Evolutionary conservation across 2,888 invertebrate species (phyloP).

Genomic region (Acrocera orbiculus): DNA sequence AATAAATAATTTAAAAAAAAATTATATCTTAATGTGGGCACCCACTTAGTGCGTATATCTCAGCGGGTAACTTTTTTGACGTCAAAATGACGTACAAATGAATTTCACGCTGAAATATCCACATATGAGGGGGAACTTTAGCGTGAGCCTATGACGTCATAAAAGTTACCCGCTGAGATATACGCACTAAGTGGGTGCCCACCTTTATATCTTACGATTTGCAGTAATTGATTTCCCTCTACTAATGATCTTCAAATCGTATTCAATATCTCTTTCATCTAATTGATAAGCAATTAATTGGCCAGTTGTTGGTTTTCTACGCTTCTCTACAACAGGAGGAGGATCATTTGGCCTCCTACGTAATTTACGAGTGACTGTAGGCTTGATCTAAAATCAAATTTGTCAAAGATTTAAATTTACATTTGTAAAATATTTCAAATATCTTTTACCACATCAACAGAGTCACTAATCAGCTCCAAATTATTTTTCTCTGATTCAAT

Average conservation of each 20-base stretch:
- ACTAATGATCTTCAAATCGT: slow-evolving; percentile 65
- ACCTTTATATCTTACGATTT: slow-evolving; percentile 34
- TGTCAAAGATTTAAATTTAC: not conserved
- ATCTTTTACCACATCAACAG: slow-evolving; percentile 67
- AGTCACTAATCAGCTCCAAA: slow-evolving; percentile 80
- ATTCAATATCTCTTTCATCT: slow-evolving; percentile 77
- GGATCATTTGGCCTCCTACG: slow-evolving; percentile 88
- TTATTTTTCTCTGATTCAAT: slow-evolving; percentile 76
- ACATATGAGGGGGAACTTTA: too few species aligned
- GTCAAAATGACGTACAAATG: too few species aligned
- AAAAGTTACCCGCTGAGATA: too few species aligned
- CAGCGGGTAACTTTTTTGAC: too few species aligned
- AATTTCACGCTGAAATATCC: too few species aligned
- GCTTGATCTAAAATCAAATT: slow-evolving; percentile 47
- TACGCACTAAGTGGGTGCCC: too few species aligned
- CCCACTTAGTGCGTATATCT: too few species aligned
- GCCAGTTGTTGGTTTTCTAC: slow-evolving; percentile 66
- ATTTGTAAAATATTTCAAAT: too few species aligned
- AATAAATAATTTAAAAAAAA: too few species aligned
- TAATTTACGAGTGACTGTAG: slow-evolving; percentile 86
- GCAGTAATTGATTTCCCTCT: slow-evolving; percentile 38
- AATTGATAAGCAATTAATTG: slow-evolving; percentile 72
- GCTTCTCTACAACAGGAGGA: slow-evolving; percentile 69
- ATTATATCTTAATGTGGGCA: not conserved
- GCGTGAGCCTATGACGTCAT: too few species aligned